Base-by-base conservation (phyloP, 2,797 vertebrate genomes). In the Euthynnus affinis region DNA sequence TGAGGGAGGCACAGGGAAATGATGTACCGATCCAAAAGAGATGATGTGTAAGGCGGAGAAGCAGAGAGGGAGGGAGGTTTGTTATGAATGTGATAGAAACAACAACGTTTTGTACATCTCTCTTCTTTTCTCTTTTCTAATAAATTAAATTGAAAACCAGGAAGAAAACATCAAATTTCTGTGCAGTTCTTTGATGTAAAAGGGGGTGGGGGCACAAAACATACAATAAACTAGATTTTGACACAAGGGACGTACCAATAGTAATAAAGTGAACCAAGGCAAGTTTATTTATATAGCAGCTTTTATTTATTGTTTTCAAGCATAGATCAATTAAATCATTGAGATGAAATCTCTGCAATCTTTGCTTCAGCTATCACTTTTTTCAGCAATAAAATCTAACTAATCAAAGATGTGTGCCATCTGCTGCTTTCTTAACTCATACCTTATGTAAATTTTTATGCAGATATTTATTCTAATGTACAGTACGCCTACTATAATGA, bases 271-370 rank as follows among this genome's bases (percentile, higher is more conserved):
- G 42, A 70, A 51, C 37, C 5, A 56, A 34, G 51, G n/a, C 57
- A 56, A 23, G 18, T 67, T 74, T 82, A 76, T 84, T 79, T 74
- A 71, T 81, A 76, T 71, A 14, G 27, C 12, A 2, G 40, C 37
- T 84, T 72, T 61, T 15, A 63, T 72, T 87, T 27, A 60, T 9
- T 62, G 29, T 61, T 52, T 51, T 48, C 14, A 49, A 1, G 20
- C 48, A 23, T 25, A 34, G 8, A 51, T 4, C 6, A 14, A 0
- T 48, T 1, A 51, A 53, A 73, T 55, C 9, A 15, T 6, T 40
- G 10, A n/a, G 42, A 64, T n/a, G 34, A 61, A 60, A 62, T 53
- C 17, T 55, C 18, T 23, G 37, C 27, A 23, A 9, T 48, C 5
- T 62, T 29, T 56, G 27, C 27, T 29, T 29, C 27, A 29, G 27